These are phyloP conservation scores for Hydrophis major DNA, from an alignment of 2,797 vertebrate species.

Conservation along the genomic window DNA sequence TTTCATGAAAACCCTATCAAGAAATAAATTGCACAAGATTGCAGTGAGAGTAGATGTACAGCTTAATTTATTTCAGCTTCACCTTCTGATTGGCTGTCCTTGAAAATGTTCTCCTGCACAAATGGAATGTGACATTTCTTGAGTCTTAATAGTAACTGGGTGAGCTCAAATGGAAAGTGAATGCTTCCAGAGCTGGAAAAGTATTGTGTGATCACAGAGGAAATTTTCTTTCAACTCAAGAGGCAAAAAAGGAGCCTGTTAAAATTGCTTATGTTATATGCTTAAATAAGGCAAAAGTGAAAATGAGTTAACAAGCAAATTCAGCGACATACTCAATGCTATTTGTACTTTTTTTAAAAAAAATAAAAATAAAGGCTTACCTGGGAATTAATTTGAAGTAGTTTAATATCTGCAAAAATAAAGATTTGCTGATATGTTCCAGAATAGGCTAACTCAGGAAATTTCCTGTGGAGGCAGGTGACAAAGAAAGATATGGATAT, in stretches of 20 bases:
- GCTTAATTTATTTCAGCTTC: conserved; percentile 34
- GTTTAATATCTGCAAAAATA: not conserved
- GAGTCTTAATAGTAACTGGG: conserved; percentile 54
- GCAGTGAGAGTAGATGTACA: conserved; percentile 49
- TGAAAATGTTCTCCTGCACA: conserved; percentile 51
- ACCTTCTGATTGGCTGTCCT: conserved; percentile 16
- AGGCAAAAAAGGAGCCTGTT: conserved; percentile 33
- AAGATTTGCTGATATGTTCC: not conserved
- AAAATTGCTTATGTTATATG: conserved; percentile 45
- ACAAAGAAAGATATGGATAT: not conserved
- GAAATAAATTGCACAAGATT: conserved; percentile 28
- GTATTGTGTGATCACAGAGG: conserved; percentile 47
- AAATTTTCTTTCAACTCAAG: conserved; percentile 45
- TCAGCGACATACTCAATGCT: conserved; percentile 39
- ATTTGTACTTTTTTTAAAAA: conserved; percentile 23
- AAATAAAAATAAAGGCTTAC: not conserved
- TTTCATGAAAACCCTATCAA: not conserved
- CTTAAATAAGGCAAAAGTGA: conserved; percentile 47
- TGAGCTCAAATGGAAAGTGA: conserved; percentile 56
- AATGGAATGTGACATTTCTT: conserved; percentile 62
- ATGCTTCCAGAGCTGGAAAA: conserved; percentile 4
- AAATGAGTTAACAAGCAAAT: conserved; percentile 40
- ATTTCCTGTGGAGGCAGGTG: not conserved
- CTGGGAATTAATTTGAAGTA: not conserved
- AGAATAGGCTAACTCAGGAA: not conserved